Conservation (phyloP, 2,797 vertebrate genomes). For the Sylvia borin region DNA sequence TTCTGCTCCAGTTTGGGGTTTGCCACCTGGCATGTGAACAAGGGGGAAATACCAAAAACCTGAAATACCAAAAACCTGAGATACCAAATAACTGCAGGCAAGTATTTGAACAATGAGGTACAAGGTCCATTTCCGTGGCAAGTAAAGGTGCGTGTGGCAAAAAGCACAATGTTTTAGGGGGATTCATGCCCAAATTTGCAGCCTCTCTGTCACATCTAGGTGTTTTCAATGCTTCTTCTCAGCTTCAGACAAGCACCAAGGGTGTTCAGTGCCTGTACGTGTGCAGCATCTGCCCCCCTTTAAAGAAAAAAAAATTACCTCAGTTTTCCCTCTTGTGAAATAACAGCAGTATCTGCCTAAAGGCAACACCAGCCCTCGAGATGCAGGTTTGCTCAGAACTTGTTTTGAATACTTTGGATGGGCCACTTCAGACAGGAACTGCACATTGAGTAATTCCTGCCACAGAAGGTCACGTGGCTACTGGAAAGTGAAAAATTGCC, state of each 20-base stretch:
- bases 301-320: not conserved
- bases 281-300: not conserved
- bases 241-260: not conserved
- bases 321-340: not conserved
- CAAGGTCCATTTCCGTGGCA: not conserved
- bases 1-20: not conserved
- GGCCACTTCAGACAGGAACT: conserved; percentile 41
- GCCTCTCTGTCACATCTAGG: not conserved
- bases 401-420: conserved; percentile 22
- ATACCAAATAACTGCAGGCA: not conserved
- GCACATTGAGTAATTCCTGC: conserved; percentile 41
- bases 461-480: not conserved
- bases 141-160: not conserved
- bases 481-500: not conserved
- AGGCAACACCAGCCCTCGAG: not conserved
- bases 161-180: not conserved
- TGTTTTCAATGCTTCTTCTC: not conserved
- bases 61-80: not conserved
- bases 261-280: not conserved
- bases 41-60: not conserved
- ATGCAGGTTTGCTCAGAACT: not conserved
- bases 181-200: not conserved
- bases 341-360: not conserved
- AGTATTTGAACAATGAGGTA: not conserved
- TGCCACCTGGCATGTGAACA: not conserved